Percentiles rank a stretch among this genome's conserved stretches.
Evolutionary conservation across 2,888 invertebrate genomes (phyloP).

Genomic region (Xanthia togata): DNA sequence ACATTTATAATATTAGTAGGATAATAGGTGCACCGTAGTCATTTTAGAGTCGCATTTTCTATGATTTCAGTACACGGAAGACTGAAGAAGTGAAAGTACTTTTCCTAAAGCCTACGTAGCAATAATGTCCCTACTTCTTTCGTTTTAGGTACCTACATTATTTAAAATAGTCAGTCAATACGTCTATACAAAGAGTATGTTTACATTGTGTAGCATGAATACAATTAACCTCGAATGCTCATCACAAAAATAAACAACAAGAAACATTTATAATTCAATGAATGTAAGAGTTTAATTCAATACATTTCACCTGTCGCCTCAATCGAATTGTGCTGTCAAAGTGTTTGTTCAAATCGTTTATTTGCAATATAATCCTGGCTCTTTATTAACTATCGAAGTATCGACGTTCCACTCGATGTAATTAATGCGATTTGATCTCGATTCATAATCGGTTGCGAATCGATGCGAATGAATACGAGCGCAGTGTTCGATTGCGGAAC

Average conservation of each 20-base stretch:
- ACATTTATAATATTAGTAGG: too few species aligned
- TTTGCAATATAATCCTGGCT: constrained; percentile 61
- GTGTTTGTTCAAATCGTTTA: constrained; percentile 57
- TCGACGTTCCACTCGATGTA: constrained; percentile 67
- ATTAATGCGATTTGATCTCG: constrained; percentile 68
- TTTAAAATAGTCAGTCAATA: background rate
- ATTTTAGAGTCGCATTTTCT: background rate
- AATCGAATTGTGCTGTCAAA: constrained; percentile 63
- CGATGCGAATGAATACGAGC: constrained; percentile 37
- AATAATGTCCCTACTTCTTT: background rate
- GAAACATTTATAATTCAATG: constrained; percentile 46
- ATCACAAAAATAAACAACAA: constrained; percentile 47
- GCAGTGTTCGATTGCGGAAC: constrained; percentile 40
- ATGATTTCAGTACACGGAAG: background rate
- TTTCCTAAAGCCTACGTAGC: background rate
- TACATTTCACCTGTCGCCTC: constrained; percentile 65
- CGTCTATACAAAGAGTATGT: background rate
- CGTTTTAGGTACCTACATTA: background rate
- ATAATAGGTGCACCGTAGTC: too few species aligned
- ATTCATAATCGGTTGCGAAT: constrained; percentile 62
- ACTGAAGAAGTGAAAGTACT: background rate
- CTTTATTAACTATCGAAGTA: constrained; percentile 64
- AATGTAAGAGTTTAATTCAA: constrained; percentile 59
- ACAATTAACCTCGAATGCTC: constrained; percentile 4
- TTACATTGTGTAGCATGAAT: background rate